phyloP scores from a whole-genome alignment of 2,113 vertebrate species.

The Plotosus lineatus region DNA sequence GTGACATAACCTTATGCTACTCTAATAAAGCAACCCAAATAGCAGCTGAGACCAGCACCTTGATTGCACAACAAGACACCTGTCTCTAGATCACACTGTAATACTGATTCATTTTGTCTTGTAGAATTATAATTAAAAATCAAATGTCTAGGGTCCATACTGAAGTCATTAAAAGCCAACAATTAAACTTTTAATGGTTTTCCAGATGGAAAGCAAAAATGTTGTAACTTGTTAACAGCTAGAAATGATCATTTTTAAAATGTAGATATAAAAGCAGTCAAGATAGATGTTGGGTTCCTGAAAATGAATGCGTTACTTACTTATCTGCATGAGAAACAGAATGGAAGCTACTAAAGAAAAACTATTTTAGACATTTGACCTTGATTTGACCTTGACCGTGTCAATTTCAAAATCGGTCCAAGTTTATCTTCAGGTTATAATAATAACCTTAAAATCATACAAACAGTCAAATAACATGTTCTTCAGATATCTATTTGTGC shows the following conservation, averaged over 20 bases:
- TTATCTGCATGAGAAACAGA: neutral
- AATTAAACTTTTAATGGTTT: neutral
- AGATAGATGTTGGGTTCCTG: neutral
- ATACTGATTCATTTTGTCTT: neutral
- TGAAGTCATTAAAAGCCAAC: neutral
- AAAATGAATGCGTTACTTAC: neutral
- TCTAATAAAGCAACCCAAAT: neutral
- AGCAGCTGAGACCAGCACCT: neutral
- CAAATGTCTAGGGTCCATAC: too few relatives aligned
- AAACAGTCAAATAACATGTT: neutral
- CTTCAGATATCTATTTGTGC: neutral
- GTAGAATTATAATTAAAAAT: neutral
- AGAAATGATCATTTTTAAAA: neutral
- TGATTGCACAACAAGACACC: neutral
- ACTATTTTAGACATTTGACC: neutral
- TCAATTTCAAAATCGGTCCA: constrained; percentile 4
- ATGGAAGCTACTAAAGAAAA: neutral
- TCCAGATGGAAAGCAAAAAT: neutral
- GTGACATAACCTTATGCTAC: neutral
- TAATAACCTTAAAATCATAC: neutral
- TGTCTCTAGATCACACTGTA: neutral
- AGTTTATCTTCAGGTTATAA: neutral
- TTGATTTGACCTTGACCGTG: neutral
- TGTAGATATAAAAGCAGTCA: neutral
- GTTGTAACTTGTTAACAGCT: neutral